Base-by-base conservation (phyloP, 2,797 vertebrate species). In the Numenius phaeopus region DNA sequence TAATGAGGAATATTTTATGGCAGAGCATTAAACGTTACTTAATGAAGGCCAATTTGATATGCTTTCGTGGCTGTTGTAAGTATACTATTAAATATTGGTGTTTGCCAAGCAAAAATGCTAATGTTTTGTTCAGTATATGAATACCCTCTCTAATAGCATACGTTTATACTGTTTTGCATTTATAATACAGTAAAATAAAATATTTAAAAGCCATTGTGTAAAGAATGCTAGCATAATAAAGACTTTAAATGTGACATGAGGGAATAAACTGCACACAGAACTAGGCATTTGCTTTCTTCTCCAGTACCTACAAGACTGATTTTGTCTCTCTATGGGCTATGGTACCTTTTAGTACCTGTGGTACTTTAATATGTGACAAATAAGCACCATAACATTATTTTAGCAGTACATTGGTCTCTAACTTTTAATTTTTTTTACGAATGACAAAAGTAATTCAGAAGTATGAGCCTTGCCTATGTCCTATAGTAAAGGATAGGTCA, bases 131-230 rank as follows among this genome's bases (percentile, higher is more conserved):
- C 11, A 37, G 1, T 39, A 34, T 24, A 46, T 19, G 14, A 47
- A 79, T 47, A 65, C 10, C 11, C 9, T 13, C 15, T 69, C n/a
- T 32, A 88, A 22, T 3, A 57, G 11, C 10, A 75, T 42, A 39
- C 7, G 30, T 1, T 1, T 64, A 55, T 5, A 50, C 2, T 52
- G 4, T 37, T 81, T n/a, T 6, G 2, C 58, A 8, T 21, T 11
- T 82, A 75, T 24, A 9, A 64, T 22, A 55, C 5, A 40, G 7
- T 40, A 76, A 89, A 88, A 76, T 32, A 40, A n/a, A 32, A 47
- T 9, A 42, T 6, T 42, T 66, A 8, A 42, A 14, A 32, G 2
- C 12, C 55, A 58, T 65, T 66, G 10, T 24, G 16, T 19, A 50
- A 65, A 27, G 32, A 83, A 13, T 26, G 6, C 7, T 46, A 75